phyloP scores from a whole-genome alignment of 2,888 invertebrate genomes.

The Acronicta leporina region DNA sequence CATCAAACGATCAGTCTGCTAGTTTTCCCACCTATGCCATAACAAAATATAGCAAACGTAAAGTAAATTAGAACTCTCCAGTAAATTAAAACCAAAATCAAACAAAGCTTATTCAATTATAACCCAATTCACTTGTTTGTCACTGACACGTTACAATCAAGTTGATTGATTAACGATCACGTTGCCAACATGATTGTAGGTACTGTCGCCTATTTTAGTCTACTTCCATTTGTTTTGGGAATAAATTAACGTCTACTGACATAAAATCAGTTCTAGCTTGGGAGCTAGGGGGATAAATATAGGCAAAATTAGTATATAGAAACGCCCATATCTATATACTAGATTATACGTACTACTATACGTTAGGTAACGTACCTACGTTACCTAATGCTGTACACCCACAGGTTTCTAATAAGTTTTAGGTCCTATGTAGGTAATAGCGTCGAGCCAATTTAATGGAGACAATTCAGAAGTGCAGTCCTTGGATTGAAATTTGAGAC shows the following conservation, averaged over 20 bases:
- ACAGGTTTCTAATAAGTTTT: too few relatives aligned
- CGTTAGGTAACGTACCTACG: too few relatives aligned
- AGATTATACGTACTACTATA: too few relatives aligned
- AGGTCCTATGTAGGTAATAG: too few relatives aligned
- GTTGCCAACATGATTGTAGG: constrained; percentile 9
- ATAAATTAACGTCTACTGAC: constrained; percentile 29
- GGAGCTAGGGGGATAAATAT: neutral
- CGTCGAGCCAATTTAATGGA: too few relatives aligned
- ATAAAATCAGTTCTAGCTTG: neutral
- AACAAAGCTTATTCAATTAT: constrained; percentile 30
- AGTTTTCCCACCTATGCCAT: too few relatives aligned
- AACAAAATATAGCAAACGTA: too few relatives aligned
- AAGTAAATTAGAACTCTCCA: neutral
- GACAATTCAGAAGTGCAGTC: too few relatives aligned
- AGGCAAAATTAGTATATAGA: constrained; percentile 1
- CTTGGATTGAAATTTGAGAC: too few relatives aligned
- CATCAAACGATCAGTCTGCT: too few relatives aligned
- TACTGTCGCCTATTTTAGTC: constrained; percentile 11
- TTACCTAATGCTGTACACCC: too few relatives aligned
- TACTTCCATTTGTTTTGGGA: constrained; percentile 13
- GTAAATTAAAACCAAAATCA: constrained; percentile 3
- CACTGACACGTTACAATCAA: constrained; percentile 53
- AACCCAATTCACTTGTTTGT: constrained; percentile 55
- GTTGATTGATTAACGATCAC: constrained; percentile 57
- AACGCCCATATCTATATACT: too few relatives aligned